Evolutionary conservation across 2,888 invertebrate genomes (phyloP).

Genomic region (Nysson spinosus): DNA sequence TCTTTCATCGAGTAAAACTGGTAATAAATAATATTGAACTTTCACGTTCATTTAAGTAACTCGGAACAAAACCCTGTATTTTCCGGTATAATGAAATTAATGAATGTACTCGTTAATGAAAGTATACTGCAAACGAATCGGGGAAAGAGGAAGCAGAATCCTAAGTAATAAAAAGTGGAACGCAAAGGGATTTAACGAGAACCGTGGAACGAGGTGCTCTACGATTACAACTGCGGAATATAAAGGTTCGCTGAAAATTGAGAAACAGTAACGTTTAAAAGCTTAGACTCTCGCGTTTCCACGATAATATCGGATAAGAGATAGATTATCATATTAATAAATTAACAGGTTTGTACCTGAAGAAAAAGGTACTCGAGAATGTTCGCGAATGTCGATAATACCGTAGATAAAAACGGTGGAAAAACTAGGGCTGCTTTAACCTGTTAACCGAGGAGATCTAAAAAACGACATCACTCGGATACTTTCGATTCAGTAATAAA

Average conservation of each 20-base stretch:
- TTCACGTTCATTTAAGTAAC: not conserved
- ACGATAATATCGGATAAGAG: too few relatives aligned
- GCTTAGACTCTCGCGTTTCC: not conserved
- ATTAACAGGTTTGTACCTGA: too few relatives aligned
- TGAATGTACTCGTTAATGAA: conserved; percentile 38
- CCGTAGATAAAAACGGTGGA: too few relatives aligned
- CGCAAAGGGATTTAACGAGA: conserved; percentile 58
- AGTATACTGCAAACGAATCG: conserved; percentile 41
- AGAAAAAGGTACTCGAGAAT: too few relatives aligned
- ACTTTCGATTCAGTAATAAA: too few relatives aligned
- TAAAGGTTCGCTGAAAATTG: conserved; percentile 19
- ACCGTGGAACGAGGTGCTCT: conserved; percentile 28
- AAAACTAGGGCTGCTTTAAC: too few relatives aligned
- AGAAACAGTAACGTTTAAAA: conserved; percentile 17
- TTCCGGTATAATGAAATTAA: conserved; percentile 18
- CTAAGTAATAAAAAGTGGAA: conserved; percentile 47
- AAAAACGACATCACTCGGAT: too few relatives aligned
- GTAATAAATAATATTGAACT: not conserved
- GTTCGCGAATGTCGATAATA: too few relatives aligned
- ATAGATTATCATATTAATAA: too few relatives aligned
- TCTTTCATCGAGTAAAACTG: too few relatives aligned
- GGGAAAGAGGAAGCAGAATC: conserved; percentile 32
- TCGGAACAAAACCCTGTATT: not conserved
- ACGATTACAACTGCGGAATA: conserved; percentile 30
- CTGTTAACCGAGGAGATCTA: too few relatives aligned